These are phyloP conservation scores for Drosophila gaucha DNA, from an alignment of 2,888 invertebrate species.

Conservation along the genomic window DNA sequence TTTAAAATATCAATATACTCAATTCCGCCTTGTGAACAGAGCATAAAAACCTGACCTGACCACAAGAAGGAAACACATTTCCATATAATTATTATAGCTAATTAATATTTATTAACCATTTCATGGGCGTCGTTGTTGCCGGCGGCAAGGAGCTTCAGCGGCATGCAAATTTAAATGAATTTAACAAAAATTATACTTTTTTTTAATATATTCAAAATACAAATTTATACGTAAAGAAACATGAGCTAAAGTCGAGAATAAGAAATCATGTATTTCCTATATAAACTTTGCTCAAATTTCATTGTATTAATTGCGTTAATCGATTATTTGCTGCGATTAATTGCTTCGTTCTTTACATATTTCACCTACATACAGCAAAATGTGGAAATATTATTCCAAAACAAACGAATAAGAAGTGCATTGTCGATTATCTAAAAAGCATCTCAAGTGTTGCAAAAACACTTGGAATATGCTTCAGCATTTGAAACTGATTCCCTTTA, in stretches of 20 bases:
- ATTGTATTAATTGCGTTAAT: too few species aligned
- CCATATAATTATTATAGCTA: slow-evolving; percentile 66
- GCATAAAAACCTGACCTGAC: slow-evolving; percentile 1
- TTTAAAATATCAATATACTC: not conserved
- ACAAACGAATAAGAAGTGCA: too few species aligned
- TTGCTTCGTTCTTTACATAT: too few species aligned
- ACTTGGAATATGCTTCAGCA: too few species aligned
- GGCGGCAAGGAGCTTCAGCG: not conserved
- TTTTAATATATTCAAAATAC: not conserved
- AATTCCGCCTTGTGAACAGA: not conserved
- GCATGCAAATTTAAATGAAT: not conserved
- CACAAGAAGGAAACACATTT: slow-evolving; percentile 36
- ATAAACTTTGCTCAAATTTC: too few species aligned
- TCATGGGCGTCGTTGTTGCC: slow-evolving; percentile 7
- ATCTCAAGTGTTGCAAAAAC: too few species aligned
- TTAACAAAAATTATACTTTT: not conserved
- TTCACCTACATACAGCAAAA: too few species aligned
- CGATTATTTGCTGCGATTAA: too few species aligned
- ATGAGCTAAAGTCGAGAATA: not conserved
- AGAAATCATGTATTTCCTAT: not conserved
- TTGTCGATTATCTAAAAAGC: too few species aligned
- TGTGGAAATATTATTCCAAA: too few species aligned
- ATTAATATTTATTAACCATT: slow-evolving; percentile 68
- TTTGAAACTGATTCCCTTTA: too few species aligned
- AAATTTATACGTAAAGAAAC: not conserved